Percentiles rank a stretch among this genome's conserved stretches.
Conservation (phyloP, 2,797 vertebrate species). For the Chiloscyllium punctatum region DNA sequence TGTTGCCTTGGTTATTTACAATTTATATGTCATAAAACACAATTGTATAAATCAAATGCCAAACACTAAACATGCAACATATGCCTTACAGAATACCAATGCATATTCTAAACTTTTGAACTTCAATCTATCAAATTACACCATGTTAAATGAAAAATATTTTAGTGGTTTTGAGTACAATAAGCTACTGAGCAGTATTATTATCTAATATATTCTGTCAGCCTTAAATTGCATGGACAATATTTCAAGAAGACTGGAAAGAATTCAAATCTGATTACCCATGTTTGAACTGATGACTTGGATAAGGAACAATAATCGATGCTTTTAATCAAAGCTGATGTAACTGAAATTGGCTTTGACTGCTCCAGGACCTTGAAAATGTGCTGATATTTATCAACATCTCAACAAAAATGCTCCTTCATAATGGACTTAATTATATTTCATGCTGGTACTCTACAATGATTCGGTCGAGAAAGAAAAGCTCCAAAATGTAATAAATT, state of each 20-base stretch:
- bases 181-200: not conserved
- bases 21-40: not conserved
- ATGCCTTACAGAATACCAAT: not conserved
- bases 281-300: slow-evolving; percentile 21
- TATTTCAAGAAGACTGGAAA: not conserved
- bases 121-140: not conserved
- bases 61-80: not conserved
- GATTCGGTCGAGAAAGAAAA: not conserved
- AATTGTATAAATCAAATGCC: slow-evolving; percentile 20
- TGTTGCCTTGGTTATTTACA: not conserved
- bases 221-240: not conserved
- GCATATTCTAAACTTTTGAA: not conserved
- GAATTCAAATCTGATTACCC: not conserved
- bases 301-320: not conserved
- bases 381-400: not conserved
- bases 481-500: not conserved
- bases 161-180: not conserved
- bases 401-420: not conserved
- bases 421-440: not conserved
- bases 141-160: not conserved
- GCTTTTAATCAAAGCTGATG: slow-evolving; percentile 20
- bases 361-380: slow-evolving; percentile 13
- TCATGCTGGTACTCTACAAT: not conserved
- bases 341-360: not conserved
- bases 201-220: not conserved